Conservation (phyloP, 2,888 invertebrate genomes). For the Clistopyga incitator region DNA sequence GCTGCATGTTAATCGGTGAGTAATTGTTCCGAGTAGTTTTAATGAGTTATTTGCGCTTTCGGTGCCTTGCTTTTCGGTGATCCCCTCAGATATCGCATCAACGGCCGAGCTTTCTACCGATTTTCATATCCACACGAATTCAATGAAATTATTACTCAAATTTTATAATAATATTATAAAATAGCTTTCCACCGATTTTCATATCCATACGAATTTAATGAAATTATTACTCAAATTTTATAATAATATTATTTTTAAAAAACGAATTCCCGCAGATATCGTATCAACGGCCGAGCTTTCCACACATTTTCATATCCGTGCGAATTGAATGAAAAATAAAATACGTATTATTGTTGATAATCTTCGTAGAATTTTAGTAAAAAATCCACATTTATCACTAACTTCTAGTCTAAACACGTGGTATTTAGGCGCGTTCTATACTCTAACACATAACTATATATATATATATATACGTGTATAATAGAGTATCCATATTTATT, state of each 20-base stretch:
- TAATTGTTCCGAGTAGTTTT: slow-evolving; percentile 52
- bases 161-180: too few species aligned
- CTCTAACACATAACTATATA: not conserved
- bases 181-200: not conserved
- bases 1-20: slow-evolving; percentile 34
- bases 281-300: too few species aligned
- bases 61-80: not conserved
- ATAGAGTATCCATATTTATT: not conserved
- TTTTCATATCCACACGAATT: slow-evolving; percentile 4
- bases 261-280: too few species aligned
- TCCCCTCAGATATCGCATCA: slow-evolving; percentile 14
- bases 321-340: too few species aligned
- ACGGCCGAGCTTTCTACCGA: not conserved
- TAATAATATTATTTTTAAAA: too few species aligned
- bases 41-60: slow-evolving; percentile 45
- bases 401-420: too few species aligned
- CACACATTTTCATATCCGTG: not conserved
- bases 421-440: not conserved
- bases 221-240: too few species aligned
- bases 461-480: not conserved
- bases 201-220: too few species aligned
- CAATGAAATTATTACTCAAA: too few species aligned
- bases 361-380: too few species aligned
- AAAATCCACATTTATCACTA: too few species aligned
- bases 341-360: too few species aligned